Evolutionary conservation across 2,113 vertebrate species (phyloP), one percentile per base, ranked within the genome.

Genomic region (Galbula dea): DNA sequence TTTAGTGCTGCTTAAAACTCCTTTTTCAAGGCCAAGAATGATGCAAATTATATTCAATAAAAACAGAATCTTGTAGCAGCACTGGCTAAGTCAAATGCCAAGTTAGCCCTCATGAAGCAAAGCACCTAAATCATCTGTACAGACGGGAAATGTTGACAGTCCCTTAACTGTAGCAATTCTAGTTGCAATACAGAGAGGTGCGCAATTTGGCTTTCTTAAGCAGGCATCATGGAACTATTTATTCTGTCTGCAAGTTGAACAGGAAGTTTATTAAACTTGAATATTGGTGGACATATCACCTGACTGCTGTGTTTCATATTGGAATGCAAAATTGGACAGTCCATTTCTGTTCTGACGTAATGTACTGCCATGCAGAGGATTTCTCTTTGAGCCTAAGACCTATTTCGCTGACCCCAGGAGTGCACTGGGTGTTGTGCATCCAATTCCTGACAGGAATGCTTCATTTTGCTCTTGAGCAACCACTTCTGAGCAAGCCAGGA

Each of bases 391-490:
- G 76, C 58, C 62, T 23, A 22, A 88, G 81, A 96, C 89, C 83
- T 43, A 46, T 54, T 96, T 92, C 67, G 82, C 73, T 96, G 93
- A 96, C 93, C 96, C 66, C 66, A 78, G 65, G 88, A 96, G 81
- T 7, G 13, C 58, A 34, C 1, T 93, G 92, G 86, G 92, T 62
- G 36, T 10, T 63, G 45, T 88, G 75, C 86, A 89, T 94, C 84
- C 86, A 94, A 51, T 49, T 92, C 93, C 86, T 96, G 93, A 95
- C 92, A 96, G 91, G 79, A 97, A 96, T 93, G 90, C 90, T 95
- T 91, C 90, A 79, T 94, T 96, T 90, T 77, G 91, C 91, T 93
- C 94, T 97, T 96, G 94, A 97, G 94, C 92, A 96, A 95, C 92
- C 57, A 78, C 75, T 95, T 96, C 83, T 59, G 88, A 96, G 88